Conservation (phyloP, 2,888 invertebrate species). For the Eristalinus aeneus region DNA sequence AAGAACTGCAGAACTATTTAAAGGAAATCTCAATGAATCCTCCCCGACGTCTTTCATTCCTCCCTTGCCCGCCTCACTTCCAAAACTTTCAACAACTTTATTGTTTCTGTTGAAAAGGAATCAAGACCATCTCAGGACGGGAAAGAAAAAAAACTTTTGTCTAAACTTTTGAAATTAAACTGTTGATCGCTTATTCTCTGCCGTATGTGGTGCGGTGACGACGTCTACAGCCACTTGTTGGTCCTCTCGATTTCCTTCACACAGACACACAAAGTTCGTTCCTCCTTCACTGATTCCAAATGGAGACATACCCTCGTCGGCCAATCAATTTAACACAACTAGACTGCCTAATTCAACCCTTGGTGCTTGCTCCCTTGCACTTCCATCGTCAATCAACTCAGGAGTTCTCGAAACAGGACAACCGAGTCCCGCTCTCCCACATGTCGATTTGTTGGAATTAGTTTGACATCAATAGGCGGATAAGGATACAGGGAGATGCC, state of each 20-base stretch:
- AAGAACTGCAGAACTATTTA: slow-evolving; percentile 1
- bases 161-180: slow-evolving; percentile 66
- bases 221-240: slow-evolving; percentile 57
- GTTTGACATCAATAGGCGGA: slow-evolving; percentile 50
- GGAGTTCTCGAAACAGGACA: slow-evolving; percentile 19
- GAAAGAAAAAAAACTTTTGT: slow-evolving; percentile 28
- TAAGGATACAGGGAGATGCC: neutral
- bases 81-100: slow-evolving; percentile 40
- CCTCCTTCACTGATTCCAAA: slow-evolving; percentile 26
- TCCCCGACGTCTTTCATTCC: neutral
- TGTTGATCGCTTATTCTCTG: slow-evolving; percentile 38
- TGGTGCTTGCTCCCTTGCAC: slow-evolving; percentile 47
- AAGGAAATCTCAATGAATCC: slow-evolving; percentile 11
- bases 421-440: neutral
- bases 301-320: slow-evolving; percentile 24
- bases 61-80: neutral
- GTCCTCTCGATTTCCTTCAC: neutral
- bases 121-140: slow-evolving; percentile 24
- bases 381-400: slow-evolving; percentile 62
- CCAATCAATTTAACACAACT: slow-evolving; percentile 63
- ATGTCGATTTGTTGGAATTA: slow-evolving; percentile 16
- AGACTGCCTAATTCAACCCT: slow-evolving; percentile 47
- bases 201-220: neutral
- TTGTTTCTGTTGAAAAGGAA: slow-evolving; percentile 51
- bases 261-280: slow-evolving; percentile 12